Evolutionary conservation across 2,888 invertebrate genomes (phyloP).

Genomic region (Agonum fuliginosum): DNA sequence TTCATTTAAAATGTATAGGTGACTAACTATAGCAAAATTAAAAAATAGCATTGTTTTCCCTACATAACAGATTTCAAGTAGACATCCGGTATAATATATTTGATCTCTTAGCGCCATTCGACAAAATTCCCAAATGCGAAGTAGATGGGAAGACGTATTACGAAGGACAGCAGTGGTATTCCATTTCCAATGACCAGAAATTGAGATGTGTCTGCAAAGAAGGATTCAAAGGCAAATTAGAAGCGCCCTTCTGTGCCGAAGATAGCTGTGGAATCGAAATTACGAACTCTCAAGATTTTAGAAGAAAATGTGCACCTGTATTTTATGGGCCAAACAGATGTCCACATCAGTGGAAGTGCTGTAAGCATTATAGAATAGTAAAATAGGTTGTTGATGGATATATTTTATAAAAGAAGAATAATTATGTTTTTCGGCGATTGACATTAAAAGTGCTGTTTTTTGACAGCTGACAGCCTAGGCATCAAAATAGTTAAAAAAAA

Average conservation of each 20-base stretch:
- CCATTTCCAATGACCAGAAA: slow-evolving; percentile 56
- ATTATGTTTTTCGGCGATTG: too few relatives aligned
- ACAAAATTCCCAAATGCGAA: slow-evolving; percentile 21
- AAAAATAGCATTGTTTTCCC: too few relatives aligned
- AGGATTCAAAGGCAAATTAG: slow-evolving; percentile 62
- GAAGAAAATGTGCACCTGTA: slow-evolving; percentile 63
- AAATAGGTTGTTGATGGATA: too few relatives aligned
- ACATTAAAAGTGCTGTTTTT: too few relatives aligned
- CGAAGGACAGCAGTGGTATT: slow-evolving; percentile 61
- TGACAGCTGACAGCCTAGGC: too few relatives aligned
- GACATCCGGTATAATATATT: too few relatives aligned
- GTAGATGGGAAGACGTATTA: slow-evolving; percentile 34
- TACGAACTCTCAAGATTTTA: slow-evolving; percentile 53
- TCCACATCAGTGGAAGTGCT: slow-evolving; percentile 62
- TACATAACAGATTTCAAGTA: too few relatives aligned
- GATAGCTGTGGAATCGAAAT: slow-evolving; percentile 61
- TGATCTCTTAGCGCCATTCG: slow-evolving; percentile 35
- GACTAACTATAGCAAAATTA: too few relatives aligned
- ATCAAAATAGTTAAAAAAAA: too few relatives aligned
- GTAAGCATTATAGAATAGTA: too few relatives aligned
- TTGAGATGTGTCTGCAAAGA: slow-evolving; percentile 62
- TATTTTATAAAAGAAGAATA: too few relatives aligned
- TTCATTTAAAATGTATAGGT: too few relatives aligned
- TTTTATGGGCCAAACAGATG: slow-evolving; percentile 60
- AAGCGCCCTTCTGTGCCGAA: slow-evolving; percentile 62